phyloP scores from a whole-genome alignment of 2,888 invertebrate genomes.

The Drosophila ustulata region DNA sequence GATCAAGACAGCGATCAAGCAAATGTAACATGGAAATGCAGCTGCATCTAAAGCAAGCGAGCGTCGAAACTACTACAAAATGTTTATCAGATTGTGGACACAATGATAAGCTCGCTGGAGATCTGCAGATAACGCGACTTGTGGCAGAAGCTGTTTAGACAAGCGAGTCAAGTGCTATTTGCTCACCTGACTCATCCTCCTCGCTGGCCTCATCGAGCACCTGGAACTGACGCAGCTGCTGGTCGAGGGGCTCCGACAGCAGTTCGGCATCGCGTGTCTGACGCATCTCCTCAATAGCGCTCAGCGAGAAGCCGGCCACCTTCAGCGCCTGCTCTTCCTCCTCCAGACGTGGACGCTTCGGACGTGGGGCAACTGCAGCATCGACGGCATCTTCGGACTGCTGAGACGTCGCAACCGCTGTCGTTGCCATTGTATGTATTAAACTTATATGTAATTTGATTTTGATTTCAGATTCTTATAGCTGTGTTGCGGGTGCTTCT shows the following conservation, averaged over 20 bases:
- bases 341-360: conserved; percentile 60
- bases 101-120: conserved; percentile 62
- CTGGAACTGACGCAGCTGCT: conserved; percentile 87
- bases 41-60: conserved; percentile 16
- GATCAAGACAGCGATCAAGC: conserved; percentile 11
- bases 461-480: conserved; percentile 45
- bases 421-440: conserved; percentile 38
- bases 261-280: conserved; percentile 78
- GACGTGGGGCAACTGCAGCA: neutral
- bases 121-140: conserved; percentile 62
- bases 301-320: conserved; percentile 82
- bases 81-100: conserved; percentile 66
- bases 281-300: conserved; percentile 83
- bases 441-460: neutral
- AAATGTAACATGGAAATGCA: conserved; percentile 38
- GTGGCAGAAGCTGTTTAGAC: conserved; percentile 23
- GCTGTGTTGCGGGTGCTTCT: conserved; percentile 79
- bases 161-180: conserved; percentile 16
- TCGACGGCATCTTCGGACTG: neutral
- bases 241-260: conserved; percentile 76
- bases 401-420: conserved; percentile 5
- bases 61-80: conserved; percentile 12
- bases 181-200: conserved; percentile 80
- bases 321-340: conserved; percentile 72
- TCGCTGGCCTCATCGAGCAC: conserved; percentile 88